Base-by-base conservation (phyloP, 2,888 invertebrate species). In the Drosophila kuntzei region DNA sequence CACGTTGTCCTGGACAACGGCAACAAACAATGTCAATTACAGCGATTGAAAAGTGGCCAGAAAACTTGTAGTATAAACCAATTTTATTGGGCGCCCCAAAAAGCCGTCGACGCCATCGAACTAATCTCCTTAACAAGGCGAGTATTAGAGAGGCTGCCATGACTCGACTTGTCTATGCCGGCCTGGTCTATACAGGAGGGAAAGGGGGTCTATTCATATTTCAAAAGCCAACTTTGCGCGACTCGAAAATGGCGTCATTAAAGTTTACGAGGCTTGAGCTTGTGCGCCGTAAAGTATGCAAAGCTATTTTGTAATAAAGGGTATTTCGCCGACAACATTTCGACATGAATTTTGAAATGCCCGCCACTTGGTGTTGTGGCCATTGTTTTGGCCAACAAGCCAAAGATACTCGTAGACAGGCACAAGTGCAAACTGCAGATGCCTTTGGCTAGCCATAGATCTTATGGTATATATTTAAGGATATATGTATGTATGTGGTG, bases 1-100 rank as follows among this genome's bases (percentile, higher is more conserved):
- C 41, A 41, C 12, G 76, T 73, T 78, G 71, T 29, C 68, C 61
- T 55, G 79, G 79, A 75, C 79, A 79, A 82, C 80, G 50, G 47
- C 73, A 18, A 12, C 60, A 59, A 69, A 70, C 76, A 86, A 80
- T 87, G 89, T 85, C 85, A 86, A 88, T 87, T 87, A 86, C 69
- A 66, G 71, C 89, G 87, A 89, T 89, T 87, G 89, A 89, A 89
- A 89, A 87, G 80, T 80, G 87, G 81, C 76, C 79, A 67, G 71
- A 79, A 79, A 69, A 76, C 76, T 85, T 82, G 79, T 62, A 72
- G 66, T 69, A 73, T 81, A 79, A 86, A 89, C 89, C 86, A 88
- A 87, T 87, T 87, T 89, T 87, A 87, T 88, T 89, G 89, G 73
- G 50, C 69, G 34, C 25, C 37, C 57, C 62, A 37, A 66, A 66